Evolutionary conservation across 2,888 invertebrate genomes (phyloP), one percentile per base, ranked within the genome.

Genomic region (Tiliacea citrago): DNA sequence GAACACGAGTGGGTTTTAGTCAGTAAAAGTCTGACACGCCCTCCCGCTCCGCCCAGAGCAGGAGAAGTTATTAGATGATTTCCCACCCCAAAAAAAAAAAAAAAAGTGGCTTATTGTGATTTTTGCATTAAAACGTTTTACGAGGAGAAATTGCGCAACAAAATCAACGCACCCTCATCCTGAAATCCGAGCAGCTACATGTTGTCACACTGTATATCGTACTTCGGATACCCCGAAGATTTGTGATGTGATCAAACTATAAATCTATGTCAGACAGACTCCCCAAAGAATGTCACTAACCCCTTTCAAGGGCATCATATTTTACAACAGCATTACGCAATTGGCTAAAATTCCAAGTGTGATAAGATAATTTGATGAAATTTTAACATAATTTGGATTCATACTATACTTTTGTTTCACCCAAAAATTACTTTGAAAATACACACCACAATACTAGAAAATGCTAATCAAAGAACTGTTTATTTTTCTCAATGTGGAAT

Each of bases 201-300:
- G 68, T 80, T 77, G 68, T 49, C 80, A 68, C 85, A 77, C 63
- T 53, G 68, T 70, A 81, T 83, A 81, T 65, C 73, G 73, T 68
- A 42, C 60, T 83, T 73, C 65, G 75, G 72, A 57, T 45, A 55
- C 24, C 55, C 58, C 63, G 76, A 84, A 88, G 87, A 88, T 85
- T 86, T 88, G 87, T 86, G 88, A 79, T 78, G 78, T 78, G 84
- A 84, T 85, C 85, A 83, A 79, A 77, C 80, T 70, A 88, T 88
- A 85, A 88, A 88, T 88, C 87, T 85, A 82, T 82, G 87, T 83
- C 79, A 47, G 74, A 58, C 66, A 58, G 24, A 76, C 79, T 80
- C 83, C 85, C 79, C 55, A 67, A 85, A 84, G 85, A 88, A 88
- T 88, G 87, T 60, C 29, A 13, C 42, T 58, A 47, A 51, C 49